phyloP scores from a whole-genome alignment of 2,797 vertebrate genomes.

The Telmatherina bonti region DNA sequence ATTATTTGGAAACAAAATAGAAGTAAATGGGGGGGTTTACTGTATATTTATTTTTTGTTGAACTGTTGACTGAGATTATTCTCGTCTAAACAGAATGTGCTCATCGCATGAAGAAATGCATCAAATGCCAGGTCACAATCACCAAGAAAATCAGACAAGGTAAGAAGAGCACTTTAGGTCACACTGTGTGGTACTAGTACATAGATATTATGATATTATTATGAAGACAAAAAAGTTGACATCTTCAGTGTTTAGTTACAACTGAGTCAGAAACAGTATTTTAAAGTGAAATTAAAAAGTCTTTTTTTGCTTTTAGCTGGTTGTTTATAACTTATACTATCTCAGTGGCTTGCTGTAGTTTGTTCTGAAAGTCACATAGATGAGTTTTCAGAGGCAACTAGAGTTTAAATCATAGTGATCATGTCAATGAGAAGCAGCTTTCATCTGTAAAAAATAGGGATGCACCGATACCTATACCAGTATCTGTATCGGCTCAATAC shows the following conservation, averaged over 20 bases:
- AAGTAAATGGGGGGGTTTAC: neutral
- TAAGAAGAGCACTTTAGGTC: slow-evolving; percentile 53
- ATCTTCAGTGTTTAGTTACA: neutral
- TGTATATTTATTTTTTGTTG: neutral
- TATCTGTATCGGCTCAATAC: too few relatives aligned
- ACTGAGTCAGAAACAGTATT: neutral
- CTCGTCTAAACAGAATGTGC: slow-evolving; percentile 88
- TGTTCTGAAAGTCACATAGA: too few relatives aligned
- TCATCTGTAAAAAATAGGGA: too few relatives aligned
- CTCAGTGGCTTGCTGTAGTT: neutral
- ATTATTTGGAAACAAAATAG: neutral
- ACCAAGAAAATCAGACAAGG: slow-evolving; percentile 96
- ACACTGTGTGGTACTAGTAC: accelerated
- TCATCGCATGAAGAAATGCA: slow-evolving; percentile 98
- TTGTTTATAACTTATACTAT: neutral
- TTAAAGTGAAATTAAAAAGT: neutral
- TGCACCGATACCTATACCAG: too few relatives aligned
- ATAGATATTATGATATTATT: neutral
- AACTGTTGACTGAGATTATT: neutral
- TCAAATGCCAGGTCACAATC: slow-evolving; percentile 97
- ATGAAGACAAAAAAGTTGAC: neutral
- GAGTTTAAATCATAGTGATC: neutral
- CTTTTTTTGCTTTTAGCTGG: neutral
- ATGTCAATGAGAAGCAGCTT: neutral
- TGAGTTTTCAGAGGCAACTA: neutral